phyloP scores from a whole-genome alignment of 1,140 invertebrate species.

The Drosophila tristis region DNA sequence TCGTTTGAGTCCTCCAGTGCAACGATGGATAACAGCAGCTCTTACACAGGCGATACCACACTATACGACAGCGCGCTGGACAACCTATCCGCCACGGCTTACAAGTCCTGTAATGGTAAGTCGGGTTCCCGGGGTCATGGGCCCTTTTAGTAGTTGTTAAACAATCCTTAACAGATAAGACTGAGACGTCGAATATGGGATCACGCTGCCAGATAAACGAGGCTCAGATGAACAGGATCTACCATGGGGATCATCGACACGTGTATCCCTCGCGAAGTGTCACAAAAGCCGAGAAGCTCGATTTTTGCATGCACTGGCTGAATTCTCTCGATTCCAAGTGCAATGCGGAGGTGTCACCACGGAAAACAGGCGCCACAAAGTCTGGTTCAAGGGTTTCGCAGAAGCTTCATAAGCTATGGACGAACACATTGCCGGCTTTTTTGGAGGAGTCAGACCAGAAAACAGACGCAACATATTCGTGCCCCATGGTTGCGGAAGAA shows the following conservation, averaged over 20 bases:
- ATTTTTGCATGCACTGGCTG: constrained; percentile 26
- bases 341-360: background rate
- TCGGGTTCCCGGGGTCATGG: constrained; percentile 4
- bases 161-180: background rate
- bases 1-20: constrained; percentile 51
- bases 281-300: background rate
- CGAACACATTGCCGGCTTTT: no score
- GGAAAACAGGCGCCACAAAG: background rate
- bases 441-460: no score
- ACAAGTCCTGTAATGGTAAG: constrained; percentile 75
- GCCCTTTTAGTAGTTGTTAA: constrained; percentile 1
- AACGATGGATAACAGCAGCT: constrained; percentile 52
- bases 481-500: no score
- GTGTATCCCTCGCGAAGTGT: background rate
- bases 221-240: background rate
- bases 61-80: constrained; percentile 76
- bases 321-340: background rate
- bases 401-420: no score
- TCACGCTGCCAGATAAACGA: background rate
- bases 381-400: background rate
- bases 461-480: no score
- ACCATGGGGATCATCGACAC: background rate
- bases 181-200: background rate
- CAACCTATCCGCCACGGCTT: constrained; percentile 64
- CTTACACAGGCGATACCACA: constrained; percentile 51